Evolutionary conservation across 1,140 invertebrate genomes (phyloP).

Genomic region (Wiebesia pumilae): DNA sequence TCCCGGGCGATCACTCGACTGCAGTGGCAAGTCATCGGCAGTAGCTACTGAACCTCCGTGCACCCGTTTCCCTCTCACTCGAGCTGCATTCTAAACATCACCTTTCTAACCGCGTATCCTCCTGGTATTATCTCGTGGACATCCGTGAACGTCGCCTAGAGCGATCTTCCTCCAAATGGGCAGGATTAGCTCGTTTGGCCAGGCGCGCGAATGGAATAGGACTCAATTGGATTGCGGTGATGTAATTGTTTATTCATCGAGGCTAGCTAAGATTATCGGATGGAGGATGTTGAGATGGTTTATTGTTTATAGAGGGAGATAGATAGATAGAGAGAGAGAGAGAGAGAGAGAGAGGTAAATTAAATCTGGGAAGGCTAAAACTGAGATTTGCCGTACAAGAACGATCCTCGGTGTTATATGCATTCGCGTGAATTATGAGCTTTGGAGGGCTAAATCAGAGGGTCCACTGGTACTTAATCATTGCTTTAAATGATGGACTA

Average conservation of each 20-base stretch:
- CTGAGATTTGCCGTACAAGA: background rate
- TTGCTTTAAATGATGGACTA: too few relatives aligned
- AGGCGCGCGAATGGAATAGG: background rate
- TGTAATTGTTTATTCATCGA: conserved; percentile 51
- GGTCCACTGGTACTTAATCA: too few relatives aligned
- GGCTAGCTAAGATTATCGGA: conserved; percentile 7
- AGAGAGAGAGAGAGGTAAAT: background rate
- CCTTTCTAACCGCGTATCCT: background rate
- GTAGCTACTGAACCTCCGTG: conserved; percentile 8
- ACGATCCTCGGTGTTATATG: background rate
- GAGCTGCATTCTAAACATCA: background rate
- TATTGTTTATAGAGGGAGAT: background rate
- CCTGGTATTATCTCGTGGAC: conserved; percentile 14
- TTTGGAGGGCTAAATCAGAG: too few relatives aligned
- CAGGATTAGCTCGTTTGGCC: background rate
- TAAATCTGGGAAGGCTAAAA: too few relatives aligned
- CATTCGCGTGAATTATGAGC: background rate
- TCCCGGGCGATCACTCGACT: background rate
- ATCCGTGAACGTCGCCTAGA: conserved; percentile 14
- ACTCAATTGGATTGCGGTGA: conserved; percentile 37
- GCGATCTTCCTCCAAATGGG: conserved; percentile 43
- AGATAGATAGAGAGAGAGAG: background rate
- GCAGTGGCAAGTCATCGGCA: background rate
- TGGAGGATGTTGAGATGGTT: background rate
- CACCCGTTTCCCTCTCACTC: background rate